These are phyloP conservation scores for Caenorhabditis tropicalis DNA, from an alignment of 1,140 invertebrate genomes.

Conservation along the genomic window DNA sequence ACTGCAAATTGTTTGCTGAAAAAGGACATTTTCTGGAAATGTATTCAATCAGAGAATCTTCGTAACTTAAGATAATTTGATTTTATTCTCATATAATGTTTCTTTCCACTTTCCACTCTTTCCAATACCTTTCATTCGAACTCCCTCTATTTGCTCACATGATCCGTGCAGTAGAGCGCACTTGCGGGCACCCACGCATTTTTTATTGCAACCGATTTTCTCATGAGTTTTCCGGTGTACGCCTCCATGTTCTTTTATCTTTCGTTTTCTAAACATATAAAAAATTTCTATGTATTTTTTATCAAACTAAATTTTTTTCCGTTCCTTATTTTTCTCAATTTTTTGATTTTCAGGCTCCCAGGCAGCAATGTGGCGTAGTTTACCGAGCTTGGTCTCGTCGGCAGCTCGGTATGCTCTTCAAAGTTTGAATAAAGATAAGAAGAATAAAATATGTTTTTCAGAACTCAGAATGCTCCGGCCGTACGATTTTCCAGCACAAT, in stretches of 20 bases:
- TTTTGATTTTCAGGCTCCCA: not conserved
- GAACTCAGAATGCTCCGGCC: not conserved
- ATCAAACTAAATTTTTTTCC: not conserved
- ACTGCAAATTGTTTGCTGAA: no score
- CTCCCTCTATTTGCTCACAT: not conserved
- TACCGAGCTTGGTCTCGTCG: conserved; percentile 10
- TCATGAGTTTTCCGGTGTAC: not conserved
- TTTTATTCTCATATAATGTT: no score
- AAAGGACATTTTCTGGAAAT: no score
- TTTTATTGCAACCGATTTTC: not conserved
- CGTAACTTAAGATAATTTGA: no score
- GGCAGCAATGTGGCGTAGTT: conserved; percentile 28
- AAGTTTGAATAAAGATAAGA: not conserved
- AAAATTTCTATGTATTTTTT: not conserved
- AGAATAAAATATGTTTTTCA: no score
- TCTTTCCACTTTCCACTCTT: no score
- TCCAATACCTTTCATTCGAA: no score
- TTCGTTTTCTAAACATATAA: not conserved
- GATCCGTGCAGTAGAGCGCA: not conserved
- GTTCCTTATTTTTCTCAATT: not conserved
- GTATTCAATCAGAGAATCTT: no score
- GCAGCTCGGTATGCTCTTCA: not conserved
- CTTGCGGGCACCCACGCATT: not conserved
- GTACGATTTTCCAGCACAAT: conserved; percentile 3
- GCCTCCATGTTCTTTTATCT: not conserved